A percentile compares a stretch with the other conserved stretches of the same genome.
These are phyloP conservation scores for Galeopsomyia nigrocyanea DNA, from an alignment of 2,888 invertebrate genomes.

Conservation along the genomic window DNA sequence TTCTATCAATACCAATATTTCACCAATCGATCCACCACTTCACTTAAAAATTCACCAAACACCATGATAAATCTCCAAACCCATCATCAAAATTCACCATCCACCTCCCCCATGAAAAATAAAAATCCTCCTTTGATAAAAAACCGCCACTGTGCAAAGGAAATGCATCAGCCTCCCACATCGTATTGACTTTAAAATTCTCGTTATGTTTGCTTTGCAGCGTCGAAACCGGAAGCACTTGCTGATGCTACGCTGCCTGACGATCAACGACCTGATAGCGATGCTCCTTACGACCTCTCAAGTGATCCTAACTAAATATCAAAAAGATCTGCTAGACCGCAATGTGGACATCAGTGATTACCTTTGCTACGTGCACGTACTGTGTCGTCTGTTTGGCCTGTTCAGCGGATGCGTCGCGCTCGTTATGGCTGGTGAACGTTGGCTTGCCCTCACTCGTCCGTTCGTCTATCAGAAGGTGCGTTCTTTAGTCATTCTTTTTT, in stretches of 20 bases:
- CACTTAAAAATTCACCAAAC: too few species aligned
- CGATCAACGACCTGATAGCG: constrained; percentile 85
- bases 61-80: too few species aligned
- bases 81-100: too few species aligned
- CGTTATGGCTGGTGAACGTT: constrained; percentile 90
- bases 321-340: too few species aligned
- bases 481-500: not conserved
- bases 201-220: constrained; percentile 56
- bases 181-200: not conserved
- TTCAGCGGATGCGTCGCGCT: constrained; percentile 90
- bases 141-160: constrained; percentile 3
- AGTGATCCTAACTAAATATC: constrained; percentile 68
- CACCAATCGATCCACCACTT: too few species aligned
- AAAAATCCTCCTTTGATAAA: not conserved
- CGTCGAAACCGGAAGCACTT: constrained; percentile 85
- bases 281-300: constrained; percentile 81
- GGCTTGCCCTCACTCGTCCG: constrained; percentile 87
- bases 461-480: constrained; percentile 89
- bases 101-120: too few species aligned
- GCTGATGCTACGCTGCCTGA: constrained; percentile 83
- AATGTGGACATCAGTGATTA: constrained; percentile 62
- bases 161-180: constrained; percentile 6
- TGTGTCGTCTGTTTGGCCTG: constrained; percentile 86
- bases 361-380: constrained; percentile 78
- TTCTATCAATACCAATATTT: too few species aligned